Evolutionary conservation across 2,888 invertebrate genomes (phyloP), one percentile per base, ranked within the genome.

Genomic region (Pecten maximus): DNA sequence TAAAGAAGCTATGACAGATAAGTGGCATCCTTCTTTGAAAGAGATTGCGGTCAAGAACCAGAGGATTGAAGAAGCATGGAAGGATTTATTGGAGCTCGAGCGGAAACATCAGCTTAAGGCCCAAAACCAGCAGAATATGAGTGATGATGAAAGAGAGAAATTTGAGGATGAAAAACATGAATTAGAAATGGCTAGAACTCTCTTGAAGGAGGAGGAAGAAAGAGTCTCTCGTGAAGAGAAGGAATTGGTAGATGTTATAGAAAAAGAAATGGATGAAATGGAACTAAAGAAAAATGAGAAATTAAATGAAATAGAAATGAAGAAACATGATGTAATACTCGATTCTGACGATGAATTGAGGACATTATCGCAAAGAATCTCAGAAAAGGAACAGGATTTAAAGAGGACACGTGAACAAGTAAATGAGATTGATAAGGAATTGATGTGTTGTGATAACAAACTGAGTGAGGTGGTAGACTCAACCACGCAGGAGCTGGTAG

Each of bases 301-400:
- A 89, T 88, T 93, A 35, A 88, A 90, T 54, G 88, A 92, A 74
- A 88, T 94, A 44, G 89, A 93, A 88, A 93, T 97, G 97, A 92
- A 97, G 97, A 92, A 96, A 95, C 93, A 97, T 97, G 96, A 97
- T 97, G 92, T 97, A 97, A 93, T 97, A 97, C 91, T 91, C 40
- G 19, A 40, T 12, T 54, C 88, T 23, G 39, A 87, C 23, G n/a
- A 89, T 2, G 89, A 89, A 12, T 28, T 89, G 39, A 40, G 40
- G 4, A 40, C 54, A 54, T 40, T 87, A 35, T 54, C 87, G 19
- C 19, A 40, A 40, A 40, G 39, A 48, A 12, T 87, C 40, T 48
- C 50, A 40, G 40, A n/a, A 40, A 87, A 86, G 40, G 89, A 89
- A 89, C 23, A 54, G 2, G 39, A 19, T 28, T 54, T 89, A 40